phyloP scores from a whole-genome alignment of 2,888 invertebrate genomes.

The Autographa gamma region DNA sequence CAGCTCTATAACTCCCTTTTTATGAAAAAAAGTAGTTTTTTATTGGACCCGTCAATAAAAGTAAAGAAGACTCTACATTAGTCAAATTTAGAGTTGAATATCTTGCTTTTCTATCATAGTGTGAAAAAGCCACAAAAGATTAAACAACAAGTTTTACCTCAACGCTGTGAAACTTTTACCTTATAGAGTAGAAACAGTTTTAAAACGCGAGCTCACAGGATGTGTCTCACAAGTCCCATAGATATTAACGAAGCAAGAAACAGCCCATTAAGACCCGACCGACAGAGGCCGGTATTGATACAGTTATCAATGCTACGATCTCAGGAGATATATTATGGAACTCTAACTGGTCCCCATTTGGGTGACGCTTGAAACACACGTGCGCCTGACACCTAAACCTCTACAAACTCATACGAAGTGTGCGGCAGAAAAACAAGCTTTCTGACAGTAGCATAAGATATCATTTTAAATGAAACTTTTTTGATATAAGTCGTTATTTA shows the following conservation, averaged over 20 bases:
- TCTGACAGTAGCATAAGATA: slow-evolving; percentile 43
- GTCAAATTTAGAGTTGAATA: background rate
- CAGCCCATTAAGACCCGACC: slow-evolving; percentile 68
- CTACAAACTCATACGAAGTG: slow-evolving; percentile 57
- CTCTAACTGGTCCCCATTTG: slow-evolving; percentile 83
- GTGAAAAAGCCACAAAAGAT: too few species aligned
- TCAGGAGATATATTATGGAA: slow-evolving; percentile 76
- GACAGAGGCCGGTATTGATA: slow-evolving; percentile 72
- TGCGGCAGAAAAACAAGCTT: slow-evolving; percentile 59
- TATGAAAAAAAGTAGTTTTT: too few species aligned
- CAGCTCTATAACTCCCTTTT: too few species aligned
- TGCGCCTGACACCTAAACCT: slow-evolving; percentile 80
- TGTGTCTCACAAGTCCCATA: slow-evolving; percentile 52
- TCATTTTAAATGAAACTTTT: slow-evolving; percentile 47
- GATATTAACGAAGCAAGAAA: slow-evolving; percentile 65
- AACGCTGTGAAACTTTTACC: background rate
- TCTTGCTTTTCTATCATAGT: too few species aligned
- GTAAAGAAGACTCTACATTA: background rate
- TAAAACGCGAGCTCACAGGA: slow-evolving; percentile 49
- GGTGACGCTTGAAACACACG: slow-evolving; percentile 85
- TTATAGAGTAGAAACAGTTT: slow-evolving; percentile 34
- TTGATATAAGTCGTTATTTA: slow-evolving; percentile 69
- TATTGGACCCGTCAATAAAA: background rate
- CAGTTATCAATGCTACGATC: slow-evolving; percentile 81
- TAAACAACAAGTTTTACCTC: background rate